Base-by-base conservation (phyloP, 2,113 vertebrate species). In the Vimba vimba region DNA sequence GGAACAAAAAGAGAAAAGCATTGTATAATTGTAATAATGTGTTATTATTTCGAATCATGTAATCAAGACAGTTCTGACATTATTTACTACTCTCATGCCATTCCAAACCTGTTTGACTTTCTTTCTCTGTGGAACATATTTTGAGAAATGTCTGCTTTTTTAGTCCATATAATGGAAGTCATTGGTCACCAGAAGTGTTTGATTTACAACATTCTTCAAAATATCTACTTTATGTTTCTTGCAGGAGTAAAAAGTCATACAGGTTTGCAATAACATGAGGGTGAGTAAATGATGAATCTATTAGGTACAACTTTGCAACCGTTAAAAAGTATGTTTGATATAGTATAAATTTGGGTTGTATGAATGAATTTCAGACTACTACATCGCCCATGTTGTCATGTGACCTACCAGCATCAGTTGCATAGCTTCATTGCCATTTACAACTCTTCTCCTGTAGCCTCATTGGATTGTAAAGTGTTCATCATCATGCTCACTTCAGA, bases 21-120 rank as follows among this genome's bases (percentile, higher is more conserved):
- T 25, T 13, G 13, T 21, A 47, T 64, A 47, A 47, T 47, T 64
- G n/a, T 30, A 11, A 80, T 27, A 19, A 45, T 19, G 15, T 47
- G 59, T 3, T 25, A 25, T 47, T 47, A 25, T 47, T 74, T 21
- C 13, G 3, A 74, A 15, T 74, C 23, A 15, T 25, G 23, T 23
- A 12, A n/a, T 27, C 43, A 75, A 74, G 23, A 30, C 30, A 47
- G 15, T 3, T 74, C 11, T 25, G 12, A 15, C 21, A 4, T 74
- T 2, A 75, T 75, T 75, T 50, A 75, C 43, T 75, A 75, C 6
- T n/a, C 43, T 25, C n/a, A 4, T 15, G 39, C 25, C 43, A 27
- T 50, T 50, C n/a, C 43, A 75, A 75, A 50, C 73, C 43, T 45
- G 71, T 74, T 47, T 73, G 43, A 74, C 43, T 8, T 47, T 50